phyloP scores from a whole-genome alignment of 2,113 vertebrate species.

The Bubo blakistoni region DNA sequence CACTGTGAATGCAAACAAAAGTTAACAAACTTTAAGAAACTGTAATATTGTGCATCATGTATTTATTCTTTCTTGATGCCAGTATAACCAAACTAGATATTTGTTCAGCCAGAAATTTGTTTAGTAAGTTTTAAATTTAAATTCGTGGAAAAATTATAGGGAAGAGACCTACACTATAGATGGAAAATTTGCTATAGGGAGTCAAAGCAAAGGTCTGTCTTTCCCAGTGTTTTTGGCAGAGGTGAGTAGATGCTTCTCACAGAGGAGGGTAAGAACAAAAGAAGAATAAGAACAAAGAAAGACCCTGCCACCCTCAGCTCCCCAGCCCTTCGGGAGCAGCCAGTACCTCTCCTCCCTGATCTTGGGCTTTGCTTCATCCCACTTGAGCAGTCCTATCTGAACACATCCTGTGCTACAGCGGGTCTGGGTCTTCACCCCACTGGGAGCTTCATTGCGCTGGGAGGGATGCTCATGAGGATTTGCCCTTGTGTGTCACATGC shows the following conservation, averaged over 20 bases:
- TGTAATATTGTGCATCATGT: not conserved
- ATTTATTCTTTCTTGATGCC: not conserved
- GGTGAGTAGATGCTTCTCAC: too few relatives aligned
- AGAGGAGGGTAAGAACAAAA: not conserved
- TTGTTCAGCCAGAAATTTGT: not conserved
- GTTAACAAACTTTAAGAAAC: not conserved
- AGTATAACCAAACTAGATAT: not conserved
- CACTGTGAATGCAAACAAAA: not conserved
- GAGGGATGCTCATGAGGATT: not conserved
- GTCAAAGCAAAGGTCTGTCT: not conserved
- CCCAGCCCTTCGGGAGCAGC: fast-evolving
- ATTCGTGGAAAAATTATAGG: not conserved
- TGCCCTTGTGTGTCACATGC: fast-evolving
- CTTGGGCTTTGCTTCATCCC: not conserved
- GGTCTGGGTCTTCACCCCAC: fast-evolving
- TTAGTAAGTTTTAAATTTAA: not conserved
- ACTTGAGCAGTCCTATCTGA: not conserved
- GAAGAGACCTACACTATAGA: not conserved
- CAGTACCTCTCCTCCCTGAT: fast-evolving
- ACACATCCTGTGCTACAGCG: fast-evolving
- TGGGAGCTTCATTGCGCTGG: not conserved
- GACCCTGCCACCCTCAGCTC: not conserved
- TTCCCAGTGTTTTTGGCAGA: not conserved
- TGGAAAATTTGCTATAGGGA: not conserved
- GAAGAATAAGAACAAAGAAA: not conserved